phyloP scores from a whole-genome alignment of 2,888 invertebrate species.

The Cryptosula pallasiana region DNA sequence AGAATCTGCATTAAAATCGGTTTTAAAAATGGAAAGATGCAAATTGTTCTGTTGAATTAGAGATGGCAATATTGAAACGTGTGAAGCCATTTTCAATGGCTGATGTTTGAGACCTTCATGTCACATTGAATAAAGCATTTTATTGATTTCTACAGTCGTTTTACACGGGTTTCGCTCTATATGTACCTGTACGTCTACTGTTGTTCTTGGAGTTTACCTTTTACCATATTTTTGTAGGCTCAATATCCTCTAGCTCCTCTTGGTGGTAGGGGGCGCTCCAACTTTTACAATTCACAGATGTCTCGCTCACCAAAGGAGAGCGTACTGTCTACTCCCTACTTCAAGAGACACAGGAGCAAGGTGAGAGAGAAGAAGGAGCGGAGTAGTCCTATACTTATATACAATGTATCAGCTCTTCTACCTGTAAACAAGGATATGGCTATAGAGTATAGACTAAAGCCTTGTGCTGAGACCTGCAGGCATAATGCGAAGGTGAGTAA shows the following conservation, averaged over 20 bases:
- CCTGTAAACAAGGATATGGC: slow-evolving; percentile 75
- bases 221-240: not conserved
- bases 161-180: too few relatives aligned
- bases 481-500: slow-evolving; percentile 20
- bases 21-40: too few relatives aligned
- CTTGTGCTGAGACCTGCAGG: not conserved
- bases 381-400: slow-evolving; percentile 60
- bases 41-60: too few relatives aligned
- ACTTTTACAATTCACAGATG: not conserved
- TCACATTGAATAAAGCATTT: too few relatives aligned
- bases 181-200: too few relatives aligned
- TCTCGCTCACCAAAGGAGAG: slow-evolving; percentile 10
- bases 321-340: not conserved
- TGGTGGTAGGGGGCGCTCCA: not conserved
- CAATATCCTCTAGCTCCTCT: not conserved
- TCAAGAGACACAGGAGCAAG: not conserved
- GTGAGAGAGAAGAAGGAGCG: slow-evolving; percentile 31
- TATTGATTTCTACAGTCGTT: too few relatives aligned
- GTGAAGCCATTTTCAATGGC: too few relatives aligned
- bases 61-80: too few relatives aligned
- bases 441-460: slow-evolving; percentile 63
- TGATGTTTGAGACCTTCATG: too few relatives aligned
- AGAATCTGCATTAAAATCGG: too few relatives aligned
- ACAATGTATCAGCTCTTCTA: slow-evolving; percentile 70
- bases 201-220: too few relatives aligned